Percentiles rank a stretch among this genome's conserved stretches.
phyloP scores from a whole-genome alignment of 2,888 invertebrate genomes.

The Lutraria lutraria region DNA sequence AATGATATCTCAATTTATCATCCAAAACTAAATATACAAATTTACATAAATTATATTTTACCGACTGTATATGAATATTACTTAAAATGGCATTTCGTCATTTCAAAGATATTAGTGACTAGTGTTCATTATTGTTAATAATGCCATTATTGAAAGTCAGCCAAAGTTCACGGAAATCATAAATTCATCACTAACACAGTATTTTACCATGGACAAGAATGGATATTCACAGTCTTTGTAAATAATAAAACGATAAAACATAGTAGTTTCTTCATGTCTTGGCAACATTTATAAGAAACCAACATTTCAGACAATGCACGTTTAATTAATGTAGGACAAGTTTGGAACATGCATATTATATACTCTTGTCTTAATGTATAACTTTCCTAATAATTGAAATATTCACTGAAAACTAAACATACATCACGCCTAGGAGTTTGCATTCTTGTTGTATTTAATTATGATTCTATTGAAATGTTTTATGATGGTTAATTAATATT shows the following conservation, averaged over 20 bases:
- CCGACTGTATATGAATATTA: too few relatives aligned
- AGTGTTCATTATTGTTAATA: too few relatives aligned
- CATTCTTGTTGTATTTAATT: not conserved
- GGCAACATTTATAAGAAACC: not conserved
- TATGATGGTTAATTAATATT: not conserved
- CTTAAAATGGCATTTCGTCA: too few relatives aligned
- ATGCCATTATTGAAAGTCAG: too few relatives aligned
- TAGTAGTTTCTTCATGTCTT: not conserved
- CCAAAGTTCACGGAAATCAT: too few relatives aligned
- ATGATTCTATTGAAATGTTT: constrained; percentile 2
- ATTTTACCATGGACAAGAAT: too few relatives aligned
- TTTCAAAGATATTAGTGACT: too few relatives aligned
- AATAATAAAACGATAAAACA: not conserved
- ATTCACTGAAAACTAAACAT: not conserved
- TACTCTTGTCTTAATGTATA: not conserved
- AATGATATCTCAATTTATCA: too few relatives aligned
- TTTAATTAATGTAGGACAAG: not conserved
- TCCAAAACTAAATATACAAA: too few relatives aligned
- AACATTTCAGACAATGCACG: not conserved
- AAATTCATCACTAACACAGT: too few relatives aligned
- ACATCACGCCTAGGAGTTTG: not conserved
- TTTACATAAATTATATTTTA: too few relatives aligned
- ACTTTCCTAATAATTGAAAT: not conserved
- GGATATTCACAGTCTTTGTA: too few relatives aligned
- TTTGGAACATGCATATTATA: not conserved